Conservation (phyloP, 2,113 vertebrate species). For the Rhinolophus sinicus region DNA sequence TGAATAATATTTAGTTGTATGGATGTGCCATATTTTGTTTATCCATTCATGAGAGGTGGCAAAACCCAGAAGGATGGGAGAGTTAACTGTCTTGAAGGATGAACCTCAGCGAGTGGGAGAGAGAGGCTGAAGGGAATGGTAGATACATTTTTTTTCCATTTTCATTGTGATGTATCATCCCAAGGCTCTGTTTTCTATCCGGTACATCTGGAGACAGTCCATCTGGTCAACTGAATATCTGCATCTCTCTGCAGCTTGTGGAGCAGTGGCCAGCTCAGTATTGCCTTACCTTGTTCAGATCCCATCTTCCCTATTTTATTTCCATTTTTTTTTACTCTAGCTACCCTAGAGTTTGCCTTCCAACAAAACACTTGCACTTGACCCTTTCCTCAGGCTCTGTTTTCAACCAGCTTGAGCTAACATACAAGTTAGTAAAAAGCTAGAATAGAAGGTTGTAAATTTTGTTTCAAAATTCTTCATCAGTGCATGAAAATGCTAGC, state of each 20-base stretch:
- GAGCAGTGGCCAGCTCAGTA: background rate
- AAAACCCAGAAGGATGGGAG: background rate
- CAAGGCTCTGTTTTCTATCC: background rate
- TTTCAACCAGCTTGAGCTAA: background rate
- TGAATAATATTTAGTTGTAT: background rate
- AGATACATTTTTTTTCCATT: background rate
- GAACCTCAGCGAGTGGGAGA: background rate
- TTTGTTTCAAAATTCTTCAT: background rate
- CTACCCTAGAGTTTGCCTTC: background rate
- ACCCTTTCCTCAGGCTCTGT: background rate
- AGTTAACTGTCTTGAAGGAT: background rate
- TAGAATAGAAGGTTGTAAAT: background rate
- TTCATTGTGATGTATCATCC: background rate
- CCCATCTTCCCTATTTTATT: background rate
- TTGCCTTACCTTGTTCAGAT: background rate
- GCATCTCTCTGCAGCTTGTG: background rate
- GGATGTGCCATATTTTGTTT: background rate
- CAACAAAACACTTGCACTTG: background rate
- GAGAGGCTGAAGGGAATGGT: background rate
- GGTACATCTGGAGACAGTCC: background rate
- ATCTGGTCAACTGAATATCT: background rate
- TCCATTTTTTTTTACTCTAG: background rate
- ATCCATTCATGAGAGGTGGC: background rate
- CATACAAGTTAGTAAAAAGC: background rate
- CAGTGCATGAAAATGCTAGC: background rate